Conservation (phyloP, 1,140 invertebrate species). For the Maconellicoccus hirsutus region DNA sequence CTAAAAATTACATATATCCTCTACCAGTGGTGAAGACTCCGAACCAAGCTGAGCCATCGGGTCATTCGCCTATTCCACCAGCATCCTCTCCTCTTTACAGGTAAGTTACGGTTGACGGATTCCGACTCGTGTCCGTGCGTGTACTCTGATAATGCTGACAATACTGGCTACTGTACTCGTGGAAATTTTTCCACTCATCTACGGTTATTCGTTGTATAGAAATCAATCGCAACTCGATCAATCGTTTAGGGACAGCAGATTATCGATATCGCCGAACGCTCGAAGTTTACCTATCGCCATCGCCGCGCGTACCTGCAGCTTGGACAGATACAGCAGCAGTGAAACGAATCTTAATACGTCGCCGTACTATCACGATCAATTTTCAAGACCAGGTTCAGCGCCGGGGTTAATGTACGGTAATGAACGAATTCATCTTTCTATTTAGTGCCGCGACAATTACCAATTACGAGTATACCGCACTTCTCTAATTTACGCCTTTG, state of each 20-base stretch:
- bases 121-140: too few species aligned
- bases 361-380: slow-evolving; percentile 14
- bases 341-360: not conserved
- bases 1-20: not conserved
- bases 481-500: too few species aligned
- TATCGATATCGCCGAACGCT: not conserved
- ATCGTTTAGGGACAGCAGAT: not conserved
- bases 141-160: not conserved
- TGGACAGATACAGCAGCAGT: slow-evolving; percentile 12
- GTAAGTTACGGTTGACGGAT: too few species aligned
- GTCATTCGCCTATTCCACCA: not conserved
- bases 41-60: not conserved
- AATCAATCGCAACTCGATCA: not conserved
- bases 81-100: not conserved
- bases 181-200: too few species aligned
- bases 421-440: not conserved
- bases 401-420: slow-evolving; percentile 18
- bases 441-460: too few species aligned
- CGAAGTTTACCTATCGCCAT: not conserved
- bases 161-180: too few species aligned
- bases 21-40: not conserved
- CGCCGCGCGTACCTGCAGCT: not conserved
- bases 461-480: too few species aligned
- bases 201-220: not conserved
- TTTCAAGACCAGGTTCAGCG: slow-evolving; percentile 8